Base-by-base conservation (phyloP, 2,888 invertebrate species). In the Oscheius sp. region DNA sequence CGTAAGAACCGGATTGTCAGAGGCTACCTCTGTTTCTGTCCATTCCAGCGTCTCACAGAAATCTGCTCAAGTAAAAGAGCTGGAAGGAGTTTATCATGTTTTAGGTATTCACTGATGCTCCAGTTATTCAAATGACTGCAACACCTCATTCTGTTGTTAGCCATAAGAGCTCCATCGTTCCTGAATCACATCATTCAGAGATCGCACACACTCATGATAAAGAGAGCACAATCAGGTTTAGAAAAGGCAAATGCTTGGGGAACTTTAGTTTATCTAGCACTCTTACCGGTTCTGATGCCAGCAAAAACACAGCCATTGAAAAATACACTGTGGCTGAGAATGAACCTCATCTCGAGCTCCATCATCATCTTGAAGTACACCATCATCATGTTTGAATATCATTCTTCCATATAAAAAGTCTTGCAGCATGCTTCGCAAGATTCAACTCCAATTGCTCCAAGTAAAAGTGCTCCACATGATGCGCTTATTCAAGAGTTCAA, bases 21-120 rank as follows among this genome's bases (percentile, higher is more conserved):
- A 72, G 36, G 76, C 74, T 2, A 72, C 76, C 14, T 76, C 76
- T 22, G 72, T 76, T 3, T 76, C 76, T 28, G 76, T 74, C 4
- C 70, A 76, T 41, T 76, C 76, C n/a, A 73, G 73, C 33, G 76
- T 76, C 14, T 76, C 76, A 1, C 76, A 76, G 33, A 63, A 76
- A 36, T 72, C 73, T 1, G 67, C 68, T 20, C 65, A 41, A 41
- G 59, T 59, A n/a, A 14, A 14, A 26, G 30, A 32, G n/a, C 22
- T 17, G 5, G 33, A 5, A 9, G 2, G 32, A 9, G 47, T 30
- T 17, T 17, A 63, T 8, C 22, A 32, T 20, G 3, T 30, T 30
- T 22, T 2, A 44, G 45, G 26, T 45, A 17, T 62, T 47, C 66
- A 22, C 41, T 9, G 59, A 59, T n/a, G 59, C 59, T 6, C 59